Evolutionary conservation across 37 sponge, comb jelly and placozoan genomes (phyloP).

Genomic region (Amphimedon queenslandica): DNA sequence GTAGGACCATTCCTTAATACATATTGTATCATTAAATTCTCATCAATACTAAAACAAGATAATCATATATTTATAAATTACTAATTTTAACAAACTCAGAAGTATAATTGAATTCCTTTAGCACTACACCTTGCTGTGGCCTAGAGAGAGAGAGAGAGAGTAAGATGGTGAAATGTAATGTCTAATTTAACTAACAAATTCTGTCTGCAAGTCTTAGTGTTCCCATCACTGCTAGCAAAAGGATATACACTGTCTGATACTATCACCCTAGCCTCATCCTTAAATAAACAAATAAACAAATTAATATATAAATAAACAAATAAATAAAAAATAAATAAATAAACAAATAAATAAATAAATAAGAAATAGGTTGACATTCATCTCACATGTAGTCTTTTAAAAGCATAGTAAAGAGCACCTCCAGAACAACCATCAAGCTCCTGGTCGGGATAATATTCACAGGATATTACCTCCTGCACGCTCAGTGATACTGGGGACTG

Average conservation of each 20-base stretch:
- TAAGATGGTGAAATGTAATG: background rate
- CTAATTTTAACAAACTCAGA: slow-evolving; percentile 2
- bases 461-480: slow-evolving; percentile 80
- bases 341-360: too few relatives aligned
- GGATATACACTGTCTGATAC: slow-evolving; percentile 56
- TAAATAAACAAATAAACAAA: background rate
- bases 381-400: slow-evolving; percentile 19
- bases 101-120: slow-evolving; percentile 3
- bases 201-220: slow-evolving; percentile 2
- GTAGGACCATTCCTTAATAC: slow-evolving; percentile 26
- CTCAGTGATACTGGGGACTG: slow-evolving; percentile 26
- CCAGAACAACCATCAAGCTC: slow-evolving; percentile 61
- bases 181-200: slow-evolving; percentile 18
- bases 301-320: background rate
- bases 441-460: slow-evolving; percentile 22
- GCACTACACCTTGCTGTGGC: slow-evolving; percentile 26
- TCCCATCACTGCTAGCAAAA: slow-evolving; percentile 56
- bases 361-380: too few relatives aligned
- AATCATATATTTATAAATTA: background rate
- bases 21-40: background rate
- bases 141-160: slow-evolving; percentile 5
- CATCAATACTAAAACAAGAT: slow-evolving; percentile 1
- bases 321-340: too few relatives aligned
- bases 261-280: background rate
- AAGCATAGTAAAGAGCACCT: slow-evolving; percentile 38